Percentiles rank a stretch among this genome's conserved stretches.
Evolutionary conservation across 2,888 invertebrate species (phyloP).

Genomic region (Antheraea assamensis): DNA sequence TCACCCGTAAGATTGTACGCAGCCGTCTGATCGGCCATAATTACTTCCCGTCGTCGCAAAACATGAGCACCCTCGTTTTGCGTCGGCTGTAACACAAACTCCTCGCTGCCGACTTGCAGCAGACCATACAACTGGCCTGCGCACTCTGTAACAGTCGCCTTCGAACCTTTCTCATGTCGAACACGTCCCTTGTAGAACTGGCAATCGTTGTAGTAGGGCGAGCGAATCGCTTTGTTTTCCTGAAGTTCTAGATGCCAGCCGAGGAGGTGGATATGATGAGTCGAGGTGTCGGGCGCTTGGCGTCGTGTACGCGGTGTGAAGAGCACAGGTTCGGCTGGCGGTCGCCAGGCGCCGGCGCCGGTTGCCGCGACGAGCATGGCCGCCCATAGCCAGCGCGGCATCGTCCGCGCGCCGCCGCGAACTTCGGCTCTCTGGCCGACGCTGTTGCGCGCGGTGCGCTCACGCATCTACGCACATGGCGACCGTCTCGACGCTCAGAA

Average conservation of each 20-base stretch:
- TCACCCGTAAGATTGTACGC: slow-evolving; percentile 72
- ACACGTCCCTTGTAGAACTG: slow-evolving; percentile 70
- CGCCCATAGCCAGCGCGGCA: slow-evolving; percentile 73
- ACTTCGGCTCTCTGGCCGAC: slow-evolving; percentile 62
- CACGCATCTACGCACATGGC: slow-evolving; percentile 77
- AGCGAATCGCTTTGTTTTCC: slow-evolving; percentile 70
- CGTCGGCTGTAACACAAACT: slow-evolving; percentile 77
- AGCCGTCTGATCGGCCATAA: slow-evolving; percentile 57
- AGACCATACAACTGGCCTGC: slow-evolving; percentile 78
- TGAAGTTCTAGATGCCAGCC: slow-evolving; percentile 72
- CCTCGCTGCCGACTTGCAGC: slow-evolving; percentile 68
- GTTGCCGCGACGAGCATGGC: slow-evolving; percentile 57
- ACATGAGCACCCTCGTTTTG: slow-evolving; percentile 55
- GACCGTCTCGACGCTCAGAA: slow-evolving; percentile 76
- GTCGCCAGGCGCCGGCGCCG: slow-evolving; percentile 51
- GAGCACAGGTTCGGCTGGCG: slow-evolving; percentile 45
- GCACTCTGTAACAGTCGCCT: slow-evolving; percentile 80
- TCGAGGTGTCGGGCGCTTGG: slow-evolving; percentile 40
- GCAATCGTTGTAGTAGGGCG: slow-evolving; percentile 71
- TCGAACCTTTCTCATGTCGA: slow-evolving; percentile 63
- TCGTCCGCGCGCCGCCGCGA: slow-evolving; percentile 74
- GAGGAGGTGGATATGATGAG: slow-evolving; percentile 60
- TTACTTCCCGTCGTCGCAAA: slow-evolving; percentile 65
- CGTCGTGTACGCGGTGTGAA: slow-evolving; percentile 47
- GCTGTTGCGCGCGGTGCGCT: slow-evolving; percentile 56